Base-by-base conservation (phyloP, 2,113 vertebrate species). In the Halichoeres trimaculatus region DNA sequence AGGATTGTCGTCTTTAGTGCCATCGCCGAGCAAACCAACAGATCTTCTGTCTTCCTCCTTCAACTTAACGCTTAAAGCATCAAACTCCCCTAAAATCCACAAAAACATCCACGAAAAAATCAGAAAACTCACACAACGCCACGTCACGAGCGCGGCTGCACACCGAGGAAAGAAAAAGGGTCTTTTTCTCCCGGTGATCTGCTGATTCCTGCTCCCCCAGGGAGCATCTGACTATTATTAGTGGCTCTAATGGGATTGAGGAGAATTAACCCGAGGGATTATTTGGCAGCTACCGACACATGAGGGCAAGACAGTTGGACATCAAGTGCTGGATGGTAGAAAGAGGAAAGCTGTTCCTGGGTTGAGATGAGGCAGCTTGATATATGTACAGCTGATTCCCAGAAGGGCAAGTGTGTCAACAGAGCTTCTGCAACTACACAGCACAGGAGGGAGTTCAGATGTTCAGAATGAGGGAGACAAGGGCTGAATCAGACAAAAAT, bases 1-100 rank as follows among this genome's bases (percentile, higher is more conserved):
- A 76, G 88, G 90, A 94, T 95, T 95, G 93, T 86, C 85, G 79
- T 85, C 85, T 60, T 70, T 84, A 70, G 55, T 60, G 81, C 78
- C 22, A 74, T 36, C 66, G 79, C n/a, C 57, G 55, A 80, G 67
- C 34, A 84, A 77, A 75, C 58, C 51, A 61, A 30, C 45, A 71
- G 1, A 65, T 43, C 14, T 35, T 45, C 17, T 6, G 30, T 30
- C 30, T 43, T 9, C 69, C 56, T 9, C 30, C 34, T 23, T 22
- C 20, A 19, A 63, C 66, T 26, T 2, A 40, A 62, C 36, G 80
- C 43, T 52, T 55, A 14, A 61, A 20, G 68, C 26, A 76, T 30
- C 45, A 9, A 19, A 24, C 16, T 8, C 1, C 1, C 56, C 57
- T 38, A n/a, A 74, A 57, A 60, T 51, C 30, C 19, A 16, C 26